These are phyloP conservation scores for Rhynchomys soricoides DNA, from an alignment of 2,113 vertebrate genomes.

Conservation along the genomic window DNA sequence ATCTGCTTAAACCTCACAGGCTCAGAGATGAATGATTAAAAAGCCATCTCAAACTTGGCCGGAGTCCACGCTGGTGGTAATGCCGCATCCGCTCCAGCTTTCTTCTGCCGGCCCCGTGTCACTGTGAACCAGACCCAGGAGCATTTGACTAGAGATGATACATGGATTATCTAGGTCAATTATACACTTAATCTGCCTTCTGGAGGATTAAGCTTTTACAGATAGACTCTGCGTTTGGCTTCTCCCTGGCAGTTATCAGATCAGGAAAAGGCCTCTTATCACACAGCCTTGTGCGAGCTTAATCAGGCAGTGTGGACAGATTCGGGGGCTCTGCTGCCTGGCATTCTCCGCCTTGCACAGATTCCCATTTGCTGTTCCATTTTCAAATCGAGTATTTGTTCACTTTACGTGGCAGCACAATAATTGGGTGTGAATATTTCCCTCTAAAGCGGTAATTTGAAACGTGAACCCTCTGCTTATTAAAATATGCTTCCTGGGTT, in stretches of 20 bases:
- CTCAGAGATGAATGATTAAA: constrained; percentile 97
- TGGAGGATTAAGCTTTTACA: constrained; percentile 93
- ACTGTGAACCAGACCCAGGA: constrained; percentile 84
- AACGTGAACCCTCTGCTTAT: constrained; percentile 48
- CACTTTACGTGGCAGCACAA: constrained; percentile 77
- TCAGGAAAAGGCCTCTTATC: constrained; percentile 92
- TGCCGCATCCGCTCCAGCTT: constrained; percentile 83
- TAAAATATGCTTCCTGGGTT: neutral
- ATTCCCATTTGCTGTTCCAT: constrained; percentile 85
- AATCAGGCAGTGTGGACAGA: constrained; percentile 81
- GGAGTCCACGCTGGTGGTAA: constrained; percentile 91
- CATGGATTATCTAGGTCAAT: constrained; percentile 98
- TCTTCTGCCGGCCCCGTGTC: constrained; percentile 84
- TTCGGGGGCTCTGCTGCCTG: constrained; percentile 65
- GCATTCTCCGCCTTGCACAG: constrained; percentile 71
- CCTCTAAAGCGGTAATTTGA: constrained; percentile 63
- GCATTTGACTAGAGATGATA: constrained; percentile 92
- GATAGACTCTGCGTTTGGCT: constrained; percentile 97
- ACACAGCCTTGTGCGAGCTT: constrained; percentile 89
- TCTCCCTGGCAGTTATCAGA: constrained; percentile 97
- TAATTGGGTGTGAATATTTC: constrained; percentile 74
- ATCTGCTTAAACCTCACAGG: constrained; percentile 93
- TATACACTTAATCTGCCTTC: constrained; percentile 99
- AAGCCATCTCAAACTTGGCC: constrained; percentile 93
- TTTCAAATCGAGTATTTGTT: constrained; percentile 75